Evolutionary conservation across 2,888 invertebrate genomes (phyloP).

Genomic region (Chaetogeoica ovagalla): DNA sequence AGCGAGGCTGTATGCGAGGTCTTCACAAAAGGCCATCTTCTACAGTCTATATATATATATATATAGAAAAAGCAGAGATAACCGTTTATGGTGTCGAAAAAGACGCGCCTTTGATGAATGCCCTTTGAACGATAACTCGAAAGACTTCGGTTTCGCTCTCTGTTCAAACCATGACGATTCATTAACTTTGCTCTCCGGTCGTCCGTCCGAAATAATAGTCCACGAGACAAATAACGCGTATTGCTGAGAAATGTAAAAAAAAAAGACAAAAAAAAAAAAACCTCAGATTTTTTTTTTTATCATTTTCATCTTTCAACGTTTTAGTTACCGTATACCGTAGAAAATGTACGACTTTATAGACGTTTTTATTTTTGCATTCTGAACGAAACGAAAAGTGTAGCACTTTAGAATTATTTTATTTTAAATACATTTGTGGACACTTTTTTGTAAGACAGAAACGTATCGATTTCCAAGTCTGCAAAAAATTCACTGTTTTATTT

Average conservation of each 20-base stretch:
- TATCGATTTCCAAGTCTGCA: no score
- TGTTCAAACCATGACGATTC: conserved; percentile 26
- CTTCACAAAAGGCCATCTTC: conserved; percentile 30
- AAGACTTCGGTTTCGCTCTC: not conserved
- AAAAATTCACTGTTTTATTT: no score
- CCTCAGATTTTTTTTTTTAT: not conserved
- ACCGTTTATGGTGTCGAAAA: conserved; percentile 39
- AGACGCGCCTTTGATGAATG: conserved; percentile 41
- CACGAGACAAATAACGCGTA: not conserved
- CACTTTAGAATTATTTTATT: no score
- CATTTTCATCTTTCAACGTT: not conserved
- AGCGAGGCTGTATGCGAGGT: not conserved
- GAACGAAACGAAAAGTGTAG: no score
- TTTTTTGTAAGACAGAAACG: no score
- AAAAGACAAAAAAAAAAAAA: no score
- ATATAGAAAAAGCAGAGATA: conserved; percentile 20
- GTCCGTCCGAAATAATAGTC: not conserved
- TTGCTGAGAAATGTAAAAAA: no score
- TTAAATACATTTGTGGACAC: no score
- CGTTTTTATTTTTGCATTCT: not conserved
- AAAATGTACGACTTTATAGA: no score
- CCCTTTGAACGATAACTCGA: conserved; percentile 32
- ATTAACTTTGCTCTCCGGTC: conserved; percentile 16
- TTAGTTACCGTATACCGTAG: no score
- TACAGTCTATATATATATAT: not conserved